A percentile compares a stretch with the other conserved stretches of the same genome.
Conservation (phyloP, 2,113 vertebrate species). For the Dromas ardeola region DNA sequence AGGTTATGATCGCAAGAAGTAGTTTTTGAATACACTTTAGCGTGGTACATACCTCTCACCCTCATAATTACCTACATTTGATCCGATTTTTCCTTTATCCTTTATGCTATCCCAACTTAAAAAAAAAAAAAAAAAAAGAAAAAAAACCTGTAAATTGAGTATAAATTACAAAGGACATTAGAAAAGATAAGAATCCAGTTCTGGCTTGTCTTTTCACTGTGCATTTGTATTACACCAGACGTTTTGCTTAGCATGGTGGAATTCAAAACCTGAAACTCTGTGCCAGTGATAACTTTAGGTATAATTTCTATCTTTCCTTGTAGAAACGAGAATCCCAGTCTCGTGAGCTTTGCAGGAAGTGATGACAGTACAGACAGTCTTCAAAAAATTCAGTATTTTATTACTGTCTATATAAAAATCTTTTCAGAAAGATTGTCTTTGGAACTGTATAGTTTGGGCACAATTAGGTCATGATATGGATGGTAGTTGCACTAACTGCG, state of each 20-base stretch:
- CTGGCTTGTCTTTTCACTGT: background rate
- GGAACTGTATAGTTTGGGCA: background rate
- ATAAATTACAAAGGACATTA: background rate
- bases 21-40: background rate
- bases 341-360: background rate
- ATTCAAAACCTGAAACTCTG: conserved; percentile 27
- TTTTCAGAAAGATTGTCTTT: background rate
- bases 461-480: background rate
- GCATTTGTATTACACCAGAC: background rate
- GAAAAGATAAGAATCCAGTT: background rate
- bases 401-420: background rate
- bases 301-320: background rate
- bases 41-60: background rate
- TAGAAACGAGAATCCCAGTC: background rate
- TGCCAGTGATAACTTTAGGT: conserved; percentile 3
- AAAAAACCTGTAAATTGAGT: background rate
- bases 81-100: background rate
- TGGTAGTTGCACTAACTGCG: background rate
- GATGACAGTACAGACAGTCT: background rate
- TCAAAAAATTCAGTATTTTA: background rate
- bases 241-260: background rate
- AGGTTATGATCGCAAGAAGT: background rate
- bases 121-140: background rate
- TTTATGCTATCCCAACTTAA: background rate
- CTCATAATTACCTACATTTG: background rate